A percentile compares a stretch with the other conserved stretches of the same genome.
phyloP scores from a whole-genome alignment of 1,140 invertebrate species.

The Helicoverpa armigera region DNA sequence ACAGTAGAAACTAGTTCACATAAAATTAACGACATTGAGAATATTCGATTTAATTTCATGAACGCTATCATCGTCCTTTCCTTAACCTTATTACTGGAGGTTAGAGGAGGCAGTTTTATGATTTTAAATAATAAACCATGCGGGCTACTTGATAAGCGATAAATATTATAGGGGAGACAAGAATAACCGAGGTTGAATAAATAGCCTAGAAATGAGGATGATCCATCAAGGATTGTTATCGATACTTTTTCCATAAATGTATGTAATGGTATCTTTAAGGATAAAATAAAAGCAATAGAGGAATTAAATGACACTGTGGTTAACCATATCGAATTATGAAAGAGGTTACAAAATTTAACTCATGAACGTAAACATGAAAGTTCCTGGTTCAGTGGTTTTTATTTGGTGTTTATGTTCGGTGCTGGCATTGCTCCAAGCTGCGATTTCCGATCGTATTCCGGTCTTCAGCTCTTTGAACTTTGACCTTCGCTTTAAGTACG shows the following conservation, averaged over 20 bases:
- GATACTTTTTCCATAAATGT: neutral
- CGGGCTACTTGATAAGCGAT: constrained; percentile 44
- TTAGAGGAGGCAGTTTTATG: constrained; percentile 6
- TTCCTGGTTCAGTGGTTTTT: constrained; percentile 24
- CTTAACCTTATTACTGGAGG: constrained; percentile 46
- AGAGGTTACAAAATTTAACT: constrained; percentile 18
- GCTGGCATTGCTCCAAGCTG: constrained; percentile 14
- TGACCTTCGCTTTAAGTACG: constrained; percentile 30
- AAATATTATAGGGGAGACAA: constrained; percentile 39
- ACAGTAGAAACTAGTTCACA: constrained; percentile 26
- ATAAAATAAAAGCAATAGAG: neutral
- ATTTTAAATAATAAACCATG: constrained; percentile 38
- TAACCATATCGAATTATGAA: neutral
- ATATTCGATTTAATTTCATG: constrained; percentile 21
- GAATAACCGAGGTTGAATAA: constrained; percentile 28
- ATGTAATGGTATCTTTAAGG: neutral
- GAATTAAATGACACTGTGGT: neutral
- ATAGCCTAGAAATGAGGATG: constrained; percentile 15
- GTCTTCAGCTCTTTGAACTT: constrained; percentile 30
- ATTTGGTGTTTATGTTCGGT: constrained; percentile 23
- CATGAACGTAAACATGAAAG: constrained; percentile 29
- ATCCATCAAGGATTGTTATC: neutral
- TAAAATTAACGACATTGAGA: constrained; percentile 37
- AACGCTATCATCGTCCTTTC: constrained; percentile 37
- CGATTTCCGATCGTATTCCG: constrained; percentile 26